phyloP scores from a whole-genome alignment of 2,797 vertebrate genomes.

The Lacerta agilis region DNA sequence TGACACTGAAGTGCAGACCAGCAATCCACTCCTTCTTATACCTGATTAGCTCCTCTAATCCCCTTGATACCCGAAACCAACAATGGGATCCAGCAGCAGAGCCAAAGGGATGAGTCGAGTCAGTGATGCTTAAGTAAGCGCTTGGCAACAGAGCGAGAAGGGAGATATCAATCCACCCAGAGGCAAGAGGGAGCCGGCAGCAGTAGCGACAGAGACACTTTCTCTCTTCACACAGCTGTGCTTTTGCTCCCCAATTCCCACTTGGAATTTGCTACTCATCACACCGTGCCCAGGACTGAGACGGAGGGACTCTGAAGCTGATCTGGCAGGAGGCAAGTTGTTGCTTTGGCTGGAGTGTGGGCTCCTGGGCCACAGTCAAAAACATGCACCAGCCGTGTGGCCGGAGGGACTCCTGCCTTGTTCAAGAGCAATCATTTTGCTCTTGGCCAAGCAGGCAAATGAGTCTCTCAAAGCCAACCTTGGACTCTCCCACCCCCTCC shows the following conservation, averaged over 20 bases:
- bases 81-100: slow-evolving; percentile 51
- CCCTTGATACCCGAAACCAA: slow-evolving; percentile 53
- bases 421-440: not conserved
- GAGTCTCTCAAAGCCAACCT: not conserved
- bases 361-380: not conserved
- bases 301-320: not conserved
- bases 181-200: not conserved
- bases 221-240: not conserved
- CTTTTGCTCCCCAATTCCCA: not conserved
- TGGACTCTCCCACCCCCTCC: not conserved
- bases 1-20: slow-evolving; percentile 67
- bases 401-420: not conserved
- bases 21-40: slow-evolving; percentile 59
- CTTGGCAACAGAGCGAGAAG: not conserved
- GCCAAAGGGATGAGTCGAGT: slow-evolving; percentile 45
- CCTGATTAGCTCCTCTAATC: slow-evolving; percentile 40
- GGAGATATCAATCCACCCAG: not conserved
- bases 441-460: not conserved
- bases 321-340: not conserved
- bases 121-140: not conserved
- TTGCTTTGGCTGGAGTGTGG: too few species aligned
- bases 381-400: not conserved
- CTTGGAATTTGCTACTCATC: not conserved
- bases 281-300: not conserved
- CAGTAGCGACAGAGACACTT: not conserved